Evolutionary conservation across 1,140 invertebrate genomes (phyloP), one percentile per base, ranked within the genome.

Genomic region (Phocides pigmalion): DNA sequence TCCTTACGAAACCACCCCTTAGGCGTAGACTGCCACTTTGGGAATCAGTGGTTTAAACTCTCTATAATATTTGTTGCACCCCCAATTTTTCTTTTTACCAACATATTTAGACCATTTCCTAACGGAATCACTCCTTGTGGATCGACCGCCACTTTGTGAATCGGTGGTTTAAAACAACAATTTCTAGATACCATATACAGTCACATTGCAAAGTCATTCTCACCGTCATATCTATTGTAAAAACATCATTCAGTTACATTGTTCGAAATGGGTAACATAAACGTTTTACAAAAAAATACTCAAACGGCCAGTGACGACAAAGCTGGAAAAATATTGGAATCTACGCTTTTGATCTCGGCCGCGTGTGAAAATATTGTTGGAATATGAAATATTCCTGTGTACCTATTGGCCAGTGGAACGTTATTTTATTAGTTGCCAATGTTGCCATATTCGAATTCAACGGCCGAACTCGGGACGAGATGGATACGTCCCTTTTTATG

Each of bases 311-410:
- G 35, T 54, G 54, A 37, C 44, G 58, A 50, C 50, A 67, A 39
- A 67, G 50, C 49, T 54, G 22, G 39, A 56, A 66, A 62, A 62
- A 67, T 67, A 67, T 67, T 56, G 20, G 32, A 32, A 62, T 67
- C 58, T 56, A 61, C 50, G 42, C 44, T 67, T 66, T 66, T 54
- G 65, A 67, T 62, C 50, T 53, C 41, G 19, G 37, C 42, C 35
- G 50, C 58, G 59, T 62, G 65, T 66, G 49, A 62, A 66, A 66
- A 67, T 62, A 41, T 56, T 66, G 25, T 51, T 53, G 53, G 53
- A 67, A 62, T 67, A 56, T 67, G 39, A 62, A 58, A 67, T 62
- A 62, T 62, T 50, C 22, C 46, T 20, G 44, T 46, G 37, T 67
- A 53, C 64, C 54, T 35, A 62, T 62, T 66, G 58, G 54, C 50